Conservation (phyloP, 2,113 vertebrate species). For the Bagarius yarrelli region DNA sequence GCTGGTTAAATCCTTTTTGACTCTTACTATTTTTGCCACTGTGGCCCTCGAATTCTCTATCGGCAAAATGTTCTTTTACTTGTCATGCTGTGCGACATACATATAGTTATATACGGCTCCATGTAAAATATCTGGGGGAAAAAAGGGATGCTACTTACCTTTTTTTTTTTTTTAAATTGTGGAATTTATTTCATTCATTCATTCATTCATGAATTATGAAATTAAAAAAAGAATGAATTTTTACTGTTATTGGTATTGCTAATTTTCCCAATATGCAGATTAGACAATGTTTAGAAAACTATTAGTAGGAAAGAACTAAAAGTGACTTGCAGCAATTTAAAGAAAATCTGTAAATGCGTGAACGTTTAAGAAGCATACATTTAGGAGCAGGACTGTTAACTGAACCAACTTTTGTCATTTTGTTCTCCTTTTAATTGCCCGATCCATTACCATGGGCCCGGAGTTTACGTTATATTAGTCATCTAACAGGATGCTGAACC, state of each 20-base stretch:
- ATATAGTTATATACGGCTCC: not conserved
- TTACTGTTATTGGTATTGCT: not conserved
- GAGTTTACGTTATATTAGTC: not conserved
- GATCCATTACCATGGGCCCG: not conserved
- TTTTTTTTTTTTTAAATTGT: too few relatives aligned
- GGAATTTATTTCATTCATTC: too few relatives aligned
- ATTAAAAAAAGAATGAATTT: too few relatives aligned
- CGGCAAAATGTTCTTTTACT: not conserved
- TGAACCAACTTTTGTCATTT: not conserved
- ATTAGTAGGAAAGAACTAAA: not conserved
- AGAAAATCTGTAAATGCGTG: not conserved
- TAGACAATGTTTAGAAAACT: not conserved
- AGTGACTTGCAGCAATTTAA: not conserved
- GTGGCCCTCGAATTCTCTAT: not conserved
- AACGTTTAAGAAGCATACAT: not conserved
- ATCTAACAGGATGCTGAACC: not conserved
- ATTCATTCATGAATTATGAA: too few relatives aligned
- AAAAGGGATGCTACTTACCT: too few relatives aligned
- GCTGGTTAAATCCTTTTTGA: conserved; percentile 12
- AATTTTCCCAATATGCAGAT: not conserved
- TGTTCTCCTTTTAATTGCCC: not conserved
- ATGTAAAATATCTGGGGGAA: not conserved
- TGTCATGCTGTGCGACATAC: not conserved
- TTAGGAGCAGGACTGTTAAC: not conserved
- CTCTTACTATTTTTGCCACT: not conserved